phyloP scores from a whole-genome alignment of 2,113 vertebrate species.

The Chloebia gouldiae region DNA sequence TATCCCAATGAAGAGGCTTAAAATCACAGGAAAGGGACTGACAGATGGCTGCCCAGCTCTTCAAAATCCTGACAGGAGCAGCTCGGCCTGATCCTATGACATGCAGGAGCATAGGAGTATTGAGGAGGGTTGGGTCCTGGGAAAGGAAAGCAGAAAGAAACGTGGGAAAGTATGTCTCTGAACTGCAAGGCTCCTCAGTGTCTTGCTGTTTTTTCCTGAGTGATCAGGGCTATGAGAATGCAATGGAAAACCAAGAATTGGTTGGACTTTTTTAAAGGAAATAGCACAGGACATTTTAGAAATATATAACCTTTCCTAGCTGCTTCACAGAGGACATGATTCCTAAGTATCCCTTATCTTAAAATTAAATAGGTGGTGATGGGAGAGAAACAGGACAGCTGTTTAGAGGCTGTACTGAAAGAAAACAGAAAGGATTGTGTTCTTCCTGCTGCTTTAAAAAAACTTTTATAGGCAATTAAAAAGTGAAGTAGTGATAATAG shows the following conservation, averaged over 20 bases:
- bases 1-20: not conserved
- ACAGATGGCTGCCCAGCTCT: not conserved
- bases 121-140: not conserved
- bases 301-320: conserved; percentile 31
- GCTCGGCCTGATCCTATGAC: not conserved
- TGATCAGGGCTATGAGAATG: not conserved
- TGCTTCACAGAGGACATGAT: conserved; percentile 43
- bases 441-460: conserved; percentile 19
- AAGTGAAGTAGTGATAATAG: conserved; percentile 40
- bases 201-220: not conserved
- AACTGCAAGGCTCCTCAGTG: not conserved
- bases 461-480: conserved; percentile 51
- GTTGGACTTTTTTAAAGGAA: not conserved
- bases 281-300: not conserved
- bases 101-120: not conserved
- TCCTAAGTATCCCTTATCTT: conserved; percentile 50
- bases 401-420: conserved; percentile 38
- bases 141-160: not conserved
- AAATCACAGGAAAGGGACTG: not conserved
- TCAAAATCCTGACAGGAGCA: not conserved
- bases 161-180: not conserved
- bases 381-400: conserved; percentile 56
- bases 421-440: conserved; percentile 17
- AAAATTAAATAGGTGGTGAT: conserved; percentile 62
- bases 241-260: not conserved